Evolutionary conservation across 2,797 vertebrate species (phyloP), one percentile per base, ranked within the genome.

Genomic region (Ictinia mississippiensis): DNA sequence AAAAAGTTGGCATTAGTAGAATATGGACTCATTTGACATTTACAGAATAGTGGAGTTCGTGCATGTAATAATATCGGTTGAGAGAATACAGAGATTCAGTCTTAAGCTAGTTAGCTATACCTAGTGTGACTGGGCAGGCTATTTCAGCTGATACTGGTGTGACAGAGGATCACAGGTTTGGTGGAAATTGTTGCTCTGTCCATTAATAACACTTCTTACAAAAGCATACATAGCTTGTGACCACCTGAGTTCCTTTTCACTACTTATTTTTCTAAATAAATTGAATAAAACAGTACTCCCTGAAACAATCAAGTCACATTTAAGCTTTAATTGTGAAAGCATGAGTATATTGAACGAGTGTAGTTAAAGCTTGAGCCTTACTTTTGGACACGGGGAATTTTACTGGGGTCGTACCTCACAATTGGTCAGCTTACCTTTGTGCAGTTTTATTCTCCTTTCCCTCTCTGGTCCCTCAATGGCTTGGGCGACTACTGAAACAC

Each of bases 281-380:
- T 25, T 0, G 4, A 25, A 38, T 50, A 67, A 67, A 47, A 18
- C 11, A 16, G 3, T 22, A 15, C 17, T 59, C 8, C 15, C n/a
- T 63, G 42, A 70, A 87, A 45, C 55, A 47, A 16, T 15, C 10
- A 12, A 37, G 45, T 45, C 19, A 3, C 6, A 21, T 52, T 55
- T 62, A 52, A 55, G 25, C 7, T 61, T 10, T 3, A 6, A 7
- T 10, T 4, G 1, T 78, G 61, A 31, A 61, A 86, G 21, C 22
- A 15, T 9, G 47, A 71, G 9, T 29, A 2, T 3, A 1, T 15
- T 15, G 33, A 82, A 45, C 0, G 5, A 49, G 4, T 1, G 10
- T 10, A 9, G 11, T 35, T 83, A 40, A 55, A 67, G 44, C 35
- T 13, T 5, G 3, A 72, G 47, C 11, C 25, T 50, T 80, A 1